Conservation (phyloP, 2,113 vertebrate genomes). For the Tachycineta bicolor region DNA sequence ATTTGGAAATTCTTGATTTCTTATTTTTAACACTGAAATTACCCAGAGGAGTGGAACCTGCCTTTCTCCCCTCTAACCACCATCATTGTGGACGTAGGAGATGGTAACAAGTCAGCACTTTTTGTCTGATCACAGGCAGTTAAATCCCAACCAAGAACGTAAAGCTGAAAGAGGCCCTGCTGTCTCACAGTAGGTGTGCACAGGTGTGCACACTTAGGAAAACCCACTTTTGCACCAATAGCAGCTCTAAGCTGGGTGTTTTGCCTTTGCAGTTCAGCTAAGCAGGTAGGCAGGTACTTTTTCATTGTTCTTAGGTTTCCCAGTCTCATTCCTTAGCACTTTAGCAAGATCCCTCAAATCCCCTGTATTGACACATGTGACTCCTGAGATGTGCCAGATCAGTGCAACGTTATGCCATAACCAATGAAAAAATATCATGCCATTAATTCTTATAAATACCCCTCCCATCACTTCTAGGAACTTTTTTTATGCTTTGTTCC, state of each 20-base stretch:
- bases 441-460: neutral
- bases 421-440: neutral
- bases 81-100: neutral
- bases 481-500: neutral
- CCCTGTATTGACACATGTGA: rapidly evolving
- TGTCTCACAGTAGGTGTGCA: neutral
- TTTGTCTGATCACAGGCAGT: neutral
- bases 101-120: neutral
- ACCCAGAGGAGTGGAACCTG: neutral
- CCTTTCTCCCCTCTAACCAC: neutral
- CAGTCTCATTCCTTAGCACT: neutral
- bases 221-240: neutral
- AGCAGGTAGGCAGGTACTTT: neutral
- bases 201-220: neutral
- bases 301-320: neutral
- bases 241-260: neutral
- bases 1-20: neutral
- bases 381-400: neutral
- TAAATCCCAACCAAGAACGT: neutral
- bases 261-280: neutral
- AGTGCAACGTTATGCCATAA: rapidly evolving
- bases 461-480: neutral
- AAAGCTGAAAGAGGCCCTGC: neutral
- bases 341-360: neutral
- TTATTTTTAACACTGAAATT: neutral